A percentile compares a stretch with the other conserved stretches of the same genome.
These are phyloP conservation scores for Sitta europaea DNA, from an alignment of 2,113 vertebrate genomes.

Conservation along the genomic window DNA sequence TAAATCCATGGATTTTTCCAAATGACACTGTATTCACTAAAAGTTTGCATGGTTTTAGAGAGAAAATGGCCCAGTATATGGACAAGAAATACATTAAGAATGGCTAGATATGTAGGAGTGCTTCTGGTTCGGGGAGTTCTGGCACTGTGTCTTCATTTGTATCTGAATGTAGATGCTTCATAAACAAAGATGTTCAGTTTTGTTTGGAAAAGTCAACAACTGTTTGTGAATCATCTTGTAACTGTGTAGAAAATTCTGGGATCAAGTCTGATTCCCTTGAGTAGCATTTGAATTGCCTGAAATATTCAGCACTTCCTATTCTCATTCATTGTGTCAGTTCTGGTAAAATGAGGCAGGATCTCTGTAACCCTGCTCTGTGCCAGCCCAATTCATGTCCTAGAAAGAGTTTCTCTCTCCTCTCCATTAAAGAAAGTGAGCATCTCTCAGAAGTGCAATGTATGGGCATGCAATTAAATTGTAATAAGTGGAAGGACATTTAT, in stretches of 20 bases:
- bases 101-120: accelerated
- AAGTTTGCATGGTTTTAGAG: background rate
- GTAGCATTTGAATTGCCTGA: background rate
- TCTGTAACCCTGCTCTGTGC: background rate
- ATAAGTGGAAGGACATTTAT: background rate
- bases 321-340: background rate
- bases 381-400: background rate
- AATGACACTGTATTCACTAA: background rate
- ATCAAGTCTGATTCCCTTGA: background rate
- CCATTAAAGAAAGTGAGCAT: background rate
- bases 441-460: background rate
- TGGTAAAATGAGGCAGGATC: background rate
- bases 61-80: background rate
- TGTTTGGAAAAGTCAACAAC: background rate
- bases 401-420: background rate
- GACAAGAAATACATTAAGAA: background rate
- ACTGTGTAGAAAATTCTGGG: background rate
- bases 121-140: background rate
- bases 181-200: background rate
- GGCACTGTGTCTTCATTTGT: background rate
- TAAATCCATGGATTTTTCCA: background rate
- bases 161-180: background rate
- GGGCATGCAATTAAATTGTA: background rate
- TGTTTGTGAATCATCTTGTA: background rate
- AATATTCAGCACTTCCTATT: background rate